Evolutionary conservation across 2,113 vertebrate species (phyloP).

Genomic region (Dasypus novemcinctus): DNA sequence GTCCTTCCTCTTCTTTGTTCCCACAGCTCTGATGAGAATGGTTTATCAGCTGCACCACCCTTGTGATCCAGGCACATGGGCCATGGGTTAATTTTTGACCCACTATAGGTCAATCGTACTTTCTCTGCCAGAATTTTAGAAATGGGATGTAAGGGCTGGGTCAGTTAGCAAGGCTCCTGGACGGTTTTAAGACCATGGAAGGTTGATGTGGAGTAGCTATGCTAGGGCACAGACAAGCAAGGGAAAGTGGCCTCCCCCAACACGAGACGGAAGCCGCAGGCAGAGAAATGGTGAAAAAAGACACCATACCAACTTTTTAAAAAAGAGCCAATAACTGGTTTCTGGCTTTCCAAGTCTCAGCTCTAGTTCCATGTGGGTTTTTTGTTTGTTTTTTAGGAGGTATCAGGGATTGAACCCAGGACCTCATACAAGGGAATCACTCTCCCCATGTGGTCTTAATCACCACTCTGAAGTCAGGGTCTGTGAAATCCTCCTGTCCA

Average conservation of each 20-base stretch:
- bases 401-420: too few relatives aligned
- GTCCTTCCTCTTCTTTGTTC: slow-evolving; percentile 4
- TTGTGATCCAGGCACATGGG: neutral
- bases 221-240: neutral
- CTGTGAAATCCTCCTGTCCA: neutral
- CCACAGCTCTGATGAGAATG: neutral
- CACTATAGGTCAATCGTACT: neutral
- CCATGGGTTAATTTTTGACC: neutral
- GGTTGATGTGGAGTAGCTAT: neutral
- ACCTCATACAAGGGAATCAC: too few relatives aligned
- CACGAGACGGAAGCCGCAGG: neutral
- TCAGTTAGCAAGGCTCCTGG: neutral
- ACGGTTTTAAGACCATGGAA: neutral
- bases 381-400: too few relatives aligned
- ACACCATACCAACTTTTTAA: neutral
- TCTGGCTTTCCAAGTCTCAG: neutral
- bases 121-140: slow-evolving; percentile 27
- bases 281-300: neutral
- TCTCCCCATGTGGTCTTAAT: neutral
- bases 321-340: slow-evolving; percentile 18
- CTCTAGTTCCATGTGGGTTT: neutral
- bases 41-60: neutral
- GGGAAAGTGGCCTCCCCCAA: neutral
- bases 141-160: neutral
- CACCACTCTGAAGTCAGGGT: neutral